These are phyloP conservation scores for Hapalemur alaotrensis DNA, from an alignment of 2,797 vertebrate species.

Conservation along the genomic window DNA sequence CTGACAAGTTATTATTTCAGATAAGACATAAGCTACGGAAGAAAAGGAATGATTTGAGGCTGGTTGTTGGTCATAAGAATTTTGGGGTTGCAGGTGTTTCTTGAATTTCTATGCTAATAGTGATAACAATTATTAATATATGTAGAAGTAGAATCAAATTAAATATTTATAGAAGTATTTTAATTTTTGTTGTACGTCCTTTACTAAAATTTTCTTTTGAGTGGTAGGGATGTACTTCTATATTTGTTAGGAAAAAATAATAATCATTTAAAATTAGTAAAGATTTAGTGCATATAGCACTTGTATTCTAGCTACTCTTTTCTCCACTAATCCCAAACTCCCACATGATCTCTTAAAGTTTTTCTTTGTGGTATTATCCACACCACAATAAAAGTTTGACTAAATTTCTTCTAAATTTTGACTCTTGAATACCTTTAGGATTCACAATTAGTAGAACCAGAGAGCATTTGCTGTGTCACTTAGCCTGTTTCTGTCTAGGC, in stretches of 20 bases:
- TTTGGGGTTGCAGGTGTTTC: not conserved
- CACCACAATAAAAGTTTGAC: not conserved
- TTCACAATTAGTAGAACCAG: not conserved
- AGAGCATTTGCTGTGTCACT: not conserved
- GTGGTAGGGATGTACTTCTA: not conserved
- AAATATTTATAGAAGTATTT: constrained; percentile 28
- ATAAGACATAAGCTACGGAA: not conserved
- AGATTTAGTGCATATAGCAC: not conserved
- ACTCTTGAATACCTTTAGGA: not conserved
- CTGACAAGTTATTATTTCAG: not conserved
- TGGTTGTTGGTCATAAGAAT: not conserved
- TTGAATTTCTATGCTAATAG: not conserved
- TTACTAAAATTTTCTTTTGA: constrained; percentile 38
- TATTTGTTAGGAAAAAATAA: constrained; percentile 22
- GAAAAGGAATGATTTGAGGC: not conserved
- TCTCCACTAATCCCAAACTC: not conserved
- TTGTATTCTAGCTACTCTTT: not conserved
- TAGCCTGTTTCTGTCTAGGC: not conserved
- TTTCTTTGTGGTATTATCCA: not conserved
- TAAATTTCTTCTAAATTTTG: not conserved
- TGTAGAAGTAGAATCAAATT: not conserved
- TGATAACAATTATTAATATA: not conserved
- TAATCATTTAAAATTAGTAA: constrained; percentile 25
- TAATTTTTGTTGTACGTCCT: not conserved
- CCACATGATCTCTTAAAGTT: not conserved